A percentile compares a stretch with the other conserved stretches of the same genome.
Conservation (phyloP, 1,140 invertebrate species). For the Polypedilum vanderplanki region DNA sequence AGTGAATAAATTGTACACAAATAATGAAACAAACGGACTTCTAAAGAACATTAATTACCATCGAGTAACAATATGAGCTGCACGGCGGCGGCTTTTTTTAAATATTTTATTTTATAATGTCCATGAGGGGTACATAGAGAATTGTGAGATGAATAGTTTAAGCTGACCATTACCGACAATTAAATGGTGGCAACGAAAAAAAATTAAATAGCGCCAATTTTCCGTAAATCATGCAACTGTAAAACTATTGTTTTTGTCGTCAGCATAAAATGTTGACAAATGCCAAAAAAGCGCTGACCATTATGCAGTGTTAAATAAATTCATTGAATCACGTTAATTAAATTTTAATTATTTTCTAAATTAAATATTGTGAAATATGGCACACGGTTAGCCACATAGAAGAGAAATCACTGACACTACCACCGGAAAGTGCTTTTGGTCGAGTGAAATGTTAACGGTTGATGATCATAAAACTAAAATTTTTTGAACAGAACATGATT, state of each 20-base stretch:
- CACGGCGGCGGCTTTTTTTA: background rate
- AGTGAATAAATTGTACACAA: background rate
- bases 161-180: background rate
- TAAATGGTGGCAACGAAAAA: background rate
- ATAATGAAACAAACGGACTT: background rate
- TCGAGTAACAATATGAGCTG: constrained; percentile 3
- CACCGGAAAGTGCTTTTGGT: too few species aligned
- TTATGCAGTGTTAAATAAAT: too few species aligned
- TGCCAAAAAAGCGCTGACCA: too few species aligned
- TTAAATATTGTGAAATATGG: too few species aligned
- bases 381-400: too few species aligned
- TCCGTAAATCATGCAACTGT: background rate
- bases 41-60: background rate
- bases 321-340: too few species aligned
- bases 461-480: too few species aligned
- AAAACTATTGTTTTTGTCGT: background rate
- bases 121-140: background rate
- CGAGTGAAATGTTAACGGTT: too few species aligned
- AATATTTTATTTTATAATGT: background rate
- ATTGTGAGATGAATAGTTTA: background rate
- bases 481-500: too few species aligned
- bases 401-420: too few species aligned
- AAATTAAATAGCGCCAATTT: background rate
- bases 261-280: background rate
- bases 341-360: too few species aligned